These are phyloP conservation scores for Scrobipalpa atriplicella DNA, from an alignment of 2,888 invertebrate genomes.

Conservation along the genomic window DNA sequence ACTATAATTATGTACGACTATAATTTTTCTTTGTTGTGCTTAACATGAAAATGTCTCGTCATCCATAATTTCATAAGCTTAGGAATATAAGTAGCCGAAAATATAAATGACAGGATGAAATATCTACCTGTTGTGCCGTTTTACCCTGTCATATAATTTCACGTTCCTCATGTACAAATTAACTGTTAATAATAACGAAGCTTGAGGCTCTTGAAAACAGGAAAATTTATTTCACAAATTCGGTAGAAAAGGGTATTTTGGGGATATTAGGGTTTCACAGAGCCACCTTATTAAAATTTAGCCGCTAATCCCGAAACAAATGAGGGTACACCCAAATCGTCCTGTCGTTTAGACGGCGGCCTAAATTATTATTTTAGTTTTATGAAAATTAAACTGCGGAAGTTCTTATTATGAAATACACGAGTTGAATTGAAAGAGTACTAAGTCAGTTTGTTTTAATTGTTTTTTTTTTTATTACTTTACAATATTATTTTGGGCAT, in stretches of 20 bases:
- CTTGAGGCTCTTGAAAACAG: background rate
- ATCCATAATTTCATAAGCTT: too few species aligned
- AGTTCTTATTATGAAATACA: too few species aligned
- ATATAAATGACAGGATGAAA: too few species aligned
- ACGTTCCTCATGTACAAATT: background rate
- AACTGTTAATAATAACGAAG: background rate
- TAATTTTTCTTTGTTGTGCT: too few species aligned
- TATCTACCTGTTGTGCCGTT: too few species aligned
- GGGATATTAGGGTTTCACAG: constrained; percentile 12
- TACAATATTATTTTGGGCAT: too few species aligned
- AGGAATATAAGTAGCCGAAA: too few species aligned
- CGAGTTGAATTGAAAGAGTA: too few species aligned
- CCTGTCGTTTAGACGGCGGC: constrained; percentile 41
- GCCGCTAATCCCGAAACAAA: constrained; percentile 41
- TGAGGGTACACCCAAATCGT: constrained; percentile 38
- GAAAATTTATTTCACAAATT: constrained; percentile 1
- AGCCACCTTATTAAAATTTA: constrained; percentile 28
- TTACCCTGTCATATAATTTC: background rate
- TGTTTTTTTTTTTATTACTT: too few species aligned
- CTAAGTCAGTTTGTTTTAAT: too few species aligned
- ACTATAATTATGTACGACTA: too few species aligned
- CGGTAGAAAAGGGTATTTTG: constrained; percentile 4
- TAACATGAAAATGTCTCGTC: too few species aligned
- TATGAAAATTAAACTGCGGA: background rate
- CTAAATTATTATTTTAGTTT: constrained; percentile 48